phyloP scores from a whole-genome alignment of 1,140 invertebrate species.

The Thaumetopoea pityocampa region DNA sequence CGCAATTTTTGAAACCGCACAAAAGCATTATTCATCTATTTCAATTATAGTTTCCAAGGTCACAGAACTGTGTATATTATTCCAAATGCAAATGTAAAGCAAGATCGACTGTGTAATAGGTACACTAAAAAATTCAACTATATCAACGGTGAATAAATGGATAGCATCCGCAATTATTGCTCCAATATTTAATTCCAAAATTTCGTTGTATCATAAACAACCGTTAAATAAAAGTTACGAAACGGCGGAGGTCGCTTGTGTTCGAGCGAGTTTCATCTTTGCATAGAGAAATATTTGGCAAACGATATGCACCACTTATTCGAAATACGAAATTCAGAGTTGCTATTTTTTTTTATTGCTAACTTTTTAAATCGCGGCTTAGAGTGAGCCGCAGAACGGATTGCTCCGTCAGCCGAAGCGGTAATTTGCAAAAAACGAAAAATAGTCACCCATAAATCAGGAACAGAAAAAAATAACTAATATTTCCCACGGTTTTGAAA shows the following conservation, averaged over 20 bases:
- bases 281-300: constrained; percentile 29
- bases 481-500: constrained; percentile 46
- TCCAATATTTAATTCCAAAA: constrained; percentile 21
- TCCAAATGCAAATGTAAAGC: constrained; percentile 6
- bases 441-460: constrained; percentile 35
- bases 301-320: constrained; percentile 49
- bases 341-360: constrained; percentile 36
- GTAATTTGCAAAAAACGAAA: constrained; percentile 43
- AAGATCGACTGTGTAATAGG: constrained; percentile 3
- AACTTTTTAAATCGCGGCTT: constrained; percentile 23
- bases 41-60: background rate
- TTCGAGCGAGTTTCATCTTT: constrained; percentile 25
- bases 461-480: constrained; percentile 33
- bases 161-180: constrained; percentile 14
- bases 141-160: constrained; percentile 8
- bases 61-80: constrained; percentile 4
- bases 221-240: constrained; percentile 31
- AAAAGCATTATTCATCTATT: constrained; percentile 1
- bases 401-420: constrained; percentile 40
- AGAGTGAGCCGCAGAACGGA: constrained; percentile 47
- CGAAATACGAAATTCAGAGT: constrained; percentile 38
- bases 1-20: no score
- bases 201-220: constrained; percentile 21
- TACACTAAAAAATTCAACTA: constrained; percentile 9
- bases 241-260: constrained; percentile 26